Conservation (phyloP, 2,797 vertebrate genomes). For the Dicrostonyx torquatus region DNA sequence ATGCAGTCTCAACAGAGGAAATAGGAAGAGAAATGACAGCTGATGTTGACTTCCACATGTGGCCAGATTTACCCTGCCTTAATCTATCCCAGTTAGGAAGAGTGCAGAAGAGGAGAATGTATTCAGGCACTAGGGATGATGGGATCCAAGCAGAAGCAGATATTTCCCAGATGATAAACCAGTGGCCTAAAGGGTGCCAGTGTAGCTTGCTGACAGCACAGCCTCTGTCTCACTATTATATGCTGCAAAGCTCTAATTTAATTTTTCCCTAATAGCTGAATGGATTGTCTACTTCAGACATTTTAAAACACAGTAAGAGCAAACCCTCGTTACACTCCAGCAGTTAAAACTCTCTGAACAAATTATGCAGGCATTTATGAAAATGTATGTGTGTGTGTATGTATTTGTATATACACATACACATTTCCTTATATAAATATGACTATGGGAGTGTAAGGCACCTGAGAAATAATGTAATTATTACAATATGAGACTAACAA, state of each 20-base stretch:
- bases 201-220: background rate
- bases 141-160: background rate
- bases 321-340: background rate
- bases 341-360: slow-evolving; percentile 40
- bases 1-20: background rate
- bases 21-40: background rate
- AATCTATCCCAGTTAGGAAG: background rate
- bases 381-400: background rate
- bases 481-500: slow-evolving; percentile 13
- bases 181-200: background rate
- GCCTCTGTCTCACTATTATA: background rate
- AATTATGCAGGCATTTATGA: background rate
- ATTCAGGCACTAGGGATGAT: slow-evolving; percentile 25
- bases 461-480: slow-evolving; percentile 3
- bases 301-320: background rate
- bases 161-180: slow-evolving; percentile 25
- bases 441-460: background rate
- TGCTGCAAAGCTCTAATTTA: background rate
- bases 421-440: background rate
- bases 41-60: background rate
- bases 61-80: background rate
- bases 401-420: background rate
- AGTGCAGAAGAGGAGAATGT: background rate
- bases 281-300: background rate
- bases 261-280: background rate